Evolutionary conservation across 2,113 vertebrate species (phyloP), one percentile per base, ranked within the genome.

Genomic region (Amphiprion ocellaris): DNA sequence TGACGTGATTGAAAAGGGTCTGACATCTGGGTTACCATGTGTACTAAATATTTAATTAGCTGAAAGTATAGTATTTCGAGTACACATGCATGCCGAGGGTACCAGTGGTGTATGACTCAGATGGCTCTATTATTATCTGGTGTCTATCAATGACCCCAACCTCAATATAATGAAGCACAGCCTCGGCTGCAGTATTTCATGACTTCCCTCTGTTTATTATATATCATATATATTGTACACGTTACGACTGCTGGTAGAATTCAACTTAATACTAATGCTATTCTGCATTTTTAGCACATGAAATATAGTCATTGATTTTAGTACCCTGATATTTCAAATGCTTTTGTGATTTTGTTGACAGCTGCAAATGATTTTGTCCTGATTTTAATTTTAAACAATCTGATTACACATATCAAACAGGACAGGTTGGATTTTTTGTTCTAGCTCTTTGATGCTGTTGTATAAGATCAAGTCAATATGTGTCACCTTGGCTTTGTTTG

Each of bases 41-140:
- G 55, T 41, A 41, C 24, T 91, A 44, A 86, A 90, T 90, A 84
- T 78, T 90, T 87, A 55, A 86, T 87, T 30, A 83, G 44, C 47
- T 58, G 4, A 69, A 78, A 67, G 63, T 78, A 56, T 74, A 79
- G 67, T 52, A 74, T 84, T 77, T 76, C 69, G 72, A 24, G 17
- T 49, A 55, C 68, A 49, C 16, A 52, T 61, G 47, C 46, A 55
- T 60, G 23, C 49, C 10, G 58, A 60, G 26, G 26, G 33, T 69
- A 71, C 49, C 8, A 1, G 30, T 0, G 9, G 41, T 80, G 47
- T 33, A 55, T 46, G 60, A 74, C 64, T 79, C 69, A 69, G 15
- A 62, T 15, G 53, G 14, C 39, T 26, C 53, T 30, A 10, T 65
- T 61, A 2, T 73, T 63, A 50, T 56, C 63, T 74, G 58, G 24